Conservation (phyloP, 2,113 vertebrate genomes). For the Nesospiza acunhae region DNA sequence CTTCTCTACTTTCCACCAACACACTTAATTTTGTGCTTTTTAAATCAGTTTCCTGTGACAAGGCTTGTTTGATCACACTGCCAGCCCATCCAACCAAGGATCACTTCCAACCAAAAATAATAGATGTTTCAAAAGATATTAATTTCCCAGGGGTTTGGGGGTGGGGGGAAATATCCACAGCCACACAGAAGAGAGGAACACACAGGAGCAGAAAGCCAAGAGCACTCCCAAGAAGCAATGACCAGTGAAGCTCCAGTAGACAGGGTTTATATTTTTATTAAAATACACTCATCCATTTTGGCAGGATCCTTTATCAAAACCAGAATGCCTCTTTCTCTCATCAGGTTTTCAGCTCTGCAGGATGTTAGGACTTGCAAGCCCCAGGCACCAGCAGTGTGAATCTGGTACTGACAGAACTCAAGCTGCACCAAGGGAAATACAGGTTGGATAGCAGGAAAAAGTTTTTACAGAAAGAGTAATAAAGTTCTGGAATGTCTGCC, state of each 20-base stretch:
- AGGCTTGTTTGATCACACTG: background rate
- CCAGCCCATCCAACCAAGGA: background rate
- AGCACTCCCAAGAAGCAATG: background rate
- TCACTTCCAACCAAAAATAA: background rate
- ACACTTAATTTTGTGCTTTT: background rate
- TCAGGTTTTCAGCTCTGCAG: background rate
- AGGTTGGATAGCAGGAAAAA: background rate
- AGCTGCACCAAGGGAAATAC: accelerated
- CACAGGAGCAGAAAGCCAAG: background rate
- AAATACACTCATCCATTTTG: background rate
- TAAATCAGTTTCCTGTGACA: background rate
- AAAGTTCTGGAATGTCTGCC: background rate
- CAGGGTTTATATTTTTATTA: background rate
- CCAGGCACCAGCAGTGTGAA: background rate
- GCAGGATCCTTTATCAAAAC: background rate
- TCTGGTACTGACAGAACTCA: background rate
- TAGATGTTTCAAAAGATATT: background rate
- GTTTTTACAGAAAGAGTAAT: background rate
- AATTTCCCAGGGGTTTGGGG: background rate
- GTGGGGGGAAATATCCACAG: background rate
- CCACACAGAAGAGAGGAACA: background rate
- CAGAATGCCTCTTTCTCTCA: background rate
- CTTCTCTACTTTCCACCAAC: background rate
- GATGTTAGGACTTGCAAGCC: background rate
- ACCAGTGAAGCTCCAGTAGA: background rate